Evolutionary conservation across 2,113 vertebrate species (phyloP), one percentile per base, ranked within the genome.

Genomic region (Murina feae): DNA sequence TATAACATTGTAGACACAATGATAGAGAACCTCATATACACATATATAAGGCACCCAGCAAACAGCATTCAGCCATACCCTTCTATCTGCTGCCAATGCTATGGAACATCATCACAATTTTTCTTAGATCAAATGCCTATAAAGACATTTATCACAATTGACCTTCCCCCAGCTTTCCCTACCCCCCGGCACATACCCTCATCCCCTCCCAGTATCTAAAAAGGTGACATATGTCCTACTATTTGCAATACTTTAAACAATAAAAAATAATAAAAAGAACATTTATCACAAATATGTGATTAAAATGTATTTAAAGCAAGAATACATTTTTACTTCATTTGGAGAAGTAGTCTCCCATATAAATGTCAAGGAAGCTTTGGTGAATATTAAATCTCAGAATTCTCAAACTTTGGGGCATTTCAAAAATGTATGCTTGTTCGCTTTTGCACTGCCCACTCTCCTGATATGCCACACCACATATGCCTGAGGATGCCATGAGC

Each of bases 401-500:
- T 3, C 1, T 13, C 16, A 49, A 5, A 60, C 9, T 55, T 32
- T 4, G 17, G 3, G n/a, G 6, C 35, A 37, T 63, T 30, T 20
- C 1, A 16, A 30, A 76, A 32, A 13, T 4, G 1, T 1, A 0
- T 32, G 20, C 11, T 4, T 7, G 0, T 8, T 16, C 23, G 10
- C n/a, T 23, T 78, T 35, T 20, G 6, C 8, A 3, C 51, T 1
- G 23, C 32, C 37, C 28, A 14, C 9, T 53, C 32, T 42, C 42
- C 18, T 0, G 0, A 39, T 0, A 7, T 1, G 2, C 21, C 8
- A 5, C 0, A 1, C 2, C 0, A 8, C 30, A 0, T 6, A 3
- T 0, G 3, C 4, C 2, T 1, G 4, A 13, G 5, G 44, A 21
- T 13, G 5, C 49, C 30, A 53, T 0, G 3, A 30, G 18, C 2